Conservation (phyloP, 2,888 invertebrate genomes). For the Eulithis testata region DNA sequence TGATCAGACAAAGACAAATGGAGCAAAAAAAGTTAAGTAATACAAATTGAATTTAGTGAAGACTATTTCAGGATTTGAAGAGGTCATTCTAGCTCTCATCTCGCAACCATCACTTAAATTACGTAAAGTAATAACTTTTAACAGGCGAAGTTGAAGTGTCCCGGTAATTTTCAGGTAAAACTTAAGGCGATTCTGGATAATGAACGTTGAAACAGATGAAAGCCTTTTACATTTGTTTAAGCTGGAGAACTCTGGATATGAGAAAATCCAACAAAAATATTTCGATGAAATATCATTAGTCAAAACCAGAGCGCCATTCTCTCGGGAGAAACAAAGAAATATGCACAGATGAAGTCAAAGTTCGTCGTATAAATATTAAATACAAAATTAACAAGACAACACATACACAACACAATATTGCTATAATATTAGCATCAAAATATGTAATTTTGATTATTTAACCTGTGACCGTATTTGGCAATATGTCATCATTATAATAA, state of each 20-base stretch:
- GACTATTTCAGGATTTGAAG: slow-evolving; percentile 29
- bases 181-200: slow-evolving; percentile 16
- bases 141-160: slow-evolving; percentile 32
- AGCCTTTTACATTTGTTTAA: slow-evolving; percentile 5
- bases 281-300: slow-evolving; percentile 10
- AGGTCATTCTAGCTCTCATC: slow-evolving; percentile 19
- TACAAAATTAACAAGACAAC: neutral
- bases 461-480: no score
- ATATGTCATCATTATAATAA: no score
- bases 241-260: neutral
- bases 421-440: neutral
- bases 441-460: no score
- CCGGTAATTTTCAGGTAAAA: slow-evolving; percentile 20
- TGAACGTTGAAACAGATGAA: slow-evolving; percentile 19
- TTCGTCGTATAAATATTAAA: slow-evolving; percentile 1
- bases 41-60: slow-evolving; percentile 4
- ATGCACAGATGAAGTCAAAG: slow-evolving; percentile 3
- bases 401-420: neutral
- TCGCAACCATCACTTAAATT: slow-evolving; percentile 27
- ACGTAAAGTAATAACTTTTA: slow-evolving; percentile 32
- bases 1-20: no score
- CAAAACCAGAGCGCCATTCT: neutral
- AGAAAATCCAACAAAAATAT: neutral
- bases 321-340: slow-evolving; percentile 1
- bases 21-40: neutral